Conservation (phyloP, 2,797 vertebrate genomes). For the Podargus strigoides region DNA sequence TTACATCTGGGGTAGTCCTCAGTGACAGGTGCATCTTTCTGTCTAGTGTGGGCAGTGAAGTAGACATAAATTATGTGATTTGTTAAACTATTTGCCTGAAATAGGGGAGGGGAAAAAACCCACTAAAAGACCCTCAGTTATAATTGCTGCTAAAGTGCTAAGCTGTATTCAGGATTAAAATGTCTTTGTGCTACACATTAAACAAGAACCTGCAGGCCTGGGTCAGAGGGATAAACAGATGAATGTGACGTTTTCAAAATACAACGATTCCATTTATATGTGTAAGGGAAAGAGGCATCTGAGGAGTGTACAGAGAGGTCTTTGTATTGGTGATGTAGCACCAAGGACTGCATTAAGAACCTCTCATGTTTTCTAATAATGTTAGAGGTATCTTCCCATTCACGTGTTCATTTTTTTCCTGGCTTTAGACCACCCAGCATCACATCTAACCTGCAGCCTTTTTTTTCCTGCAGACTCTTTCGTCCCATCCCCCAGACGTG, state of each 20-base stretch:
- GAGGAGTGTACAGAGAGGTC: not conserved
- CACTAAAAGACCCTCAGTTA: not conserved
- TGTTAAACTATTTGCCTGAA: not conserved
- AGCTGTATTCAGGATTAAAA: slow-evolving; percentile 6
- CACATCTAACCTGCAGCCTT: slow-evolving; percentile 60
- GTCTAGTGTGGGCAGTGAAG: not conserved
- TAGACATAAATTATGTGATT: not conserved
- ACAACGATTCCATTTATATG: not conserved
- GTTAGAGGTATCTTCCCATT: slow-evolving; percentile 21
- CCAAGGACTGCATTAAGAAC: not conserved
- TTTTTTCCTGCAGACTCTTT: not conserved
- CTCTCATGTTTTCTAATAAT: slow-evolving; percentile 2
- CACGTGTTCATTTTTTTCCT: slow-evolving; percentile 46
- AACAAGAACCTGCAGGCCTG: not conserved
- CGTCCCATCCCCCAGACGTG: slow-evolving; percentile 43
- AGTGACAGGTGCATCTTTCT: not conserved
- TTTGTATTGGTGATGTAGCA: not conserved
- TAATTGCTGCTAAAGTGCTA: not conserved
- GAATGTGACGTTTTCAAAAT: not conserved
- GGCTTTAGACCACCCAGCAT: slow-evolving; percentile 63
- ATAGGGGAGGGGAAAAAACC: too few species aligned
- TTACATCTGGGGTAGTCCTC: not conserved
- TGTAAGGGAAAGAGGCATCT: not conserved
- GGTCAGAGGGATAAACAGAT: not conserved
- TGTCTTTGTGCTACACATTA: not conserved